Evolutionary conservation across 2,888 invertebrate species (phyloP), one percentile per base, ranked within the genome.

Genomic region (Chrysolina haemoptera): DNA sequence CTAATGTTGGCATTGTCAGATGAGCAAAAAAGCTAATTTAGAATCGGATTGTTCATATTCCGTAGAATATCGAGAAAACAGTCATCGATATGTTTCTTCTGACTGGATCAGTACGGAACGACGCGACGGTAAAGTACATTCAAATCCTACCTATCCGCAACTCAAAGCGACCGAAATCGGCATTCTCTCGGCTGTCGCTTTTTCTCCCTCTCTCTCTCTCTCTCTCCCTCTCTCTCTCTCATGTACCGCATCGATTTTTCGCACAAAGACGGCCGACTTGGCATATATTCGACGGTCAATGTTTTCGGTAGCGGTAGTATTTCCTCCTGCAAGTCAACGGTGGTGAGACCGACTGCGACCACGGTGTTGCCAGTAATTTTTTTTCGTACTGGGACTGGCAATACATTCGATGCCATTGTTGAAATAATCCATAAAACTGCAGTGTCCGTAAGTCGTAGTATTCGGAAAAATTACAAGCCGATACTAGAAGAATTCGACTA

Each of bases 261-360:
- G 14, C 20, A 53, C 53, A 20, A 53, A 53, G 53, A 53, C 18
- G 10, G 11, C 18, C 53, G 20, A 22, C n/a, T n/a, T 48, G 48
- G 16, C 16, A 16, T 48, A 48, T 16, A 10, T 18, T 53, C 53
- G 53, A 18, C 53, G 16, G 48, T 11, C 20, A 5, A 53, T 53
- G 53, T 53, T 53, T 53, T 53, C 53, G 53, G 53, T 18, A 53
- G 11, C 20, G 53, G 20, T 53, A 53, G 53, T 53, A 53, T 53
- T 53, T 53, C 53, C 53, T 53, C 53, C 12, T 20, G 18, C 53
- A 11, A 53, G 20, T 48, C 48, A 16, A 20, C 53, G 53, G 20
- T 20, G 53, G 10, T 20, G 18, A 53, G 53, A 53, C 18, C 20
- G 20, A 53, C 20, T 53, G 20, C 10, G 20, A 53, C 8, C 8